phyloP scores from a whole-genome alignment of 2,113 vertebrate species.

The Leptobrachium leishanense region DNA sequence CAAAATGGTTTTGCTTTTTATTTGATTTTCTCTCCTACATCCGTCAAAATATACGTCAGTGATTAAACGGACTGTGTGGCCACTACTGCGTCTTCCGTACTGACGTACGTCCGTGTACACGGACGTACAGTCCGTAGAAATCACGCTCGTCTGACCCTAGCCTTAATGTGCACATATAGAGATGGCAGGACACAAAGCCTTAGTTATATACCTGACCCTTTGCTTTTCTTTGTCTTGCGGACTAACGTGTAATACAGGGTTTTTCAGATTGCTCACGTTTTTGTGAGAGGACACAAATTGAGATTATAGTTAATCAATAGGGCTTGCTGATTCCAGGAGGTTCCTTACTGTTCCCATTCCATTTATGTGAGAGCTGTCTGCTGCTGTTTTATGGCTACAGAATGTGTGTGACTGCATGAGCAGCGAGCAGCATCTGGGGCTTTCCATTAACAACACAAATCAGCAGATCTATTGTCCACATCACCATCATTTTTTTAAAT shows the following conservation, averaged over 20 bases:
- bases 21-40: too few relatives aligned
- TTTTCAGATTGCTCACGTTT: conserved; percentile 53
- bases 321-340: conserved; percentile 47
- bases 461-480: conserved; percentile 39
- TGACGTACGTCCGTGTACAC: too few relatives aligned
- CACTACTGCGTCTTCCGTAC: too few relatives aligned
- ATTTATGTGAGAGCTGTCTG: conserved; percentile 20
- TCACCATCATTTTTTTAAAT: conserved; percentile 20
- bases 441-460: conserved; percentile 41
- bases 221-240: neutral
- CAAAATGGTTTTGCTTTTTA: too few relatives aligned
- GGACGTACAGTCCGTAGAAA: too few relatives aligned
- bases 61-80: too few relatives aligned
- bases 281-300: conserved; percentile 52
- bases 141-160: too few relatives aligned
- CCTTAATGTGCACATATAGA: too few relatives aligned
- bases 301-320: conserved; percentile 55
- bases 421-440: neutral
- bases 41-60: too few relatives aligned
- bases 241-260: conserved; percentile 51
- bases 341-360: conserved; percentile 47
- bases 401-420: neutral
- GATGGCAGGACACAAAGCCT: too few relatives aligned
- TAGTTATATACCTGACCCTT: too few relatives aligned
- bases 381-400: conserved; percentile 9